Percentiles rank a stretch among this genome's conserved stretches.
These are phyloP conservation scores for Zootermopsis nevadensis DNA, from an alignment of 2,888 invertebrate genomes.

Conservation along the genomic window DNA sequence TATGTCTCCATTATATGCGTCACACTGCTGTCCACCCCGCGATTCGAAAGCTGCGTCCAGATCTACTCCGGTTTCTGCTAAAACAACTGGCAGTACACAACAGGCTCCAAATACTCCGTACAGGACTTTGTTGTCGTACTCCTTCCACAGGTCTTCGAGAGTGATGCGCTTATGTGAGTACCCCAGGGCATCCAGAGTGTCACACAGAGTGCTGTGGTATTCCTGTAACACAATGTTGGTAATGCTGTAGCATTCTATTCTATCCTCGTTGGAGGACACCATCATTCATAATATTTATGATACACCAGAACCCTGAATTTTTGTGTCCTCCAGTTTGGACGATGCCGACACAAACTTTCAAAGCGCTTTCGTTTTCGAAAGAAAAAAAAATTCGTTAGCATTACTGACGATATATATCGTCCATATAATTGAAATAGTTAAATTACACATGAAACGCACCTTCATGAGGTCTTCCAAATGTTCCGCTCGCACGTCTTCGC, in stretches of 20 bases:
- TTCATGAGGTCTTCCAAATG: not conserved
- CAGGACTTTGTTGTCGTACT: not conserved
- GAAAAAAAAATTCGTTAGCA: too few relatives aligned
- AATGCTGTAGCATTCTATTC: too few relatives aligned
- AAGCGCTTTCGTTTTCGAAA: too few relatives aligned
- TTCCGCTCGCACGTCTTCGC: not conserved
- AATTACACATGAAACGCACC: not conserved
- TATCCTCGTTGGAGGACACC: too few relatives aligned
- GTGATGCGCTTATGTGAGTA: not conserved
- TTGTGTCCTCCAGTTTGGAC: too few relatives aligned
- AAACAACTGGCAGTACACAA: not conserved
- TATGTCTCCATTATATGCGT: not conserved
- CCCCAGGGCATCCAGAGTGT: not conserved
- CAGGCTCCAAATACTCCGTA: not conserved
- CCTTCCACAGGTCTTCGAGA: not conserved
- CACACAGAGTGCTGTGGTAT: not conserved
- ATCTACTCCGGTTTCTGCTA: not conserved
- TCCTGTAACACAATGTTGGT: not conserved
- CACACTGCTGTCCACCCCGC: not conserved
- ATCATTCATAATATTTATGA: too few relatives aligned
- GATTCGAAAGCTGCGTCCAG: not conserved
- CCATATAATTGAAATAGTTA: too few relatives aligned
- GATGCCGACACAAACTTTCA: too few relatives aligned
- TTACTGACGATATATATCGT: too few relatives aligned
- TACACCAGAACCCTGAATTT: too few relatives aligned